Evolutionary conservation across 1,140 invertebrate species (phyloP).

Genomic region (Diachasma alloeum): DNA sequence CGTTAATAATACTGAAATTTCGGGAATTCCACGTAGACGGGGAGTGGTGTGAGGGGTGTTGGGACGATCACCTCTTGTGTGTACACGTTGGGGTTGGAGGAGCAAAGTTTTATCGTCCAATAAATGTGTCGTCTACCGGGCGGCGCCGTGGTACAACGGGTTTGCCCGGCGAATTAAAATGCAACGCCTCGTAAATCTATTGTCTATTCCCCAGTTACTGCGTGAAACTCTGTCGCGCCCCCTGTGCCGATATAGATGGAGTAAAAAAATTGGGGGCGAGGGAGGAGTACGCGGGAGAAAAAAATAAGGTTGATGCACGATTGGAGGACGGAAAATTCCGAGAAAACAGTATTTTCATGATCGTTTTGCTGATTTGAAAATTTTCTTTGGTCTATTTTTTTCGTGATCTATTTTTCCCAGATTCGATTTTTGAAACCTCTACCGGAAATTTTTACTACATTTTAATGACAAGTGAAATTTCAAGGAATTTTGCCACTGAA

Average conservation of each 20-base stretch:
- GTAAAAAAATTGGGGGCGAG: background rate
- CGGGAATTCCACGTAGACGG: constrained; percentile 48
- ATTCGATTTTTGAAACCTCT: too few relatives aligned
- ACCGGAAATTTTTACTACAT: too few relatives aligned
- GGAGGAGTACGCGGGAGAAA: background rate
- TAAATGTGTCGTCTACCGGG: constrained; percentile 55
- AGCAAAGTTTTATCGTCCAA: constrained; percentile 57
- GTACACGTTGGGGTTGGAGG: constrained; percentile 32
- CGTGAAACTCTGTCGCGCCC: constrained; percentile 5
- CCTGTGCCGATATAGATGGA: background rate
- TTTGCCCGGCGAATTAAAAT: constrained; percentile 50
- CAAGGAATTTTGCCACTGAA: too few relatives aligned
- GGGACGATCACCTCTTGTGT: constrained; percentile 35
- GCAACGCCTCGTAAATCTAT: constrained; percentile 51
- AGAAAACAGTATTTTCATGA: background rate
- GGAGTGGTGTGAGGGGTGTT: constrained; percentile 24
- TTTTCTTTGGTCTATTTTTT: too few relatives aligned
- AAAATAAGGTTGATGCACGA: background rate
- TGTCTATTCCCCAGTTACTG: constrained; percentile 38
- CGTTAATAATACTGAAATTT: constrained; percentile 52
- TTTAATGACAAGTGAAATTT: too few relatives aligned
- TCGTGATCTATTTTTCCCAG: too few relatives aligned
- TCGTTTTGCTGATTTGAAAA: too few relatives aligned
- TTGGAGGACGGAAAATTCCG: background rate
- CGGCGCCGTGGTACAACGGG: constrained; percentile 35